A percentile compares a stretch with the other conserved stretches of the same genome.
These are phyloP conservation scores for Spodoptera litura DNA, from an alignment of 1,140 invertebrate genomes.

Conservation along the genomic window DNA sequence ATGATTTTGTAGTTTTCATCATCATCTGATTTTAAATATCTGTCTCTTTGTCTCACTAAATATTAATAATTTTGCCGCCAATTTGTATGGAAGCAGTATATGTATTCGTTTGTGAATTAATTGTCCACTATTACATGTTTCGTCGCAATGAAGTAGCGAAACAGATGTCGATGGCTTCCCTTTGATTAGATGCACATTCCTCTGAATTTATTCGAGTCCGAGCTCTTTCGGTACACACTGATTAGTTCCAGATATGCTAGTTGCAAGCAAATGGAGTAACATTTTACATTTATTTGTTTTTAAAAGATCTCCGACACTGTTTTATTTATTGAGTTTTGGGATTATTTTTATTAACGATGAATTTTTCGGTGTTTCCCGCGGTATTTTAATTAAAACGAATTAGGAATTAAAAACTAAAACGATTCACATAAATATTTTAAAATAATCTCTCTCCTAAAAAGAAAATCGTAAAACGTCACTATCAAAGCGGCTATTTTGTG, in stretches of 20 bases:
- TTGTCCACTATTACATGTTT: not conserved
- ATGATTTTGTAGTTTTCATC: no score
- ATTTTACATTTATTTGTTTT: conserved; percentile 12
- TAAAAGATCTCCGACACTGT: not conserved
- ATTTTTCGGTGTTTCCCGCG: no score
- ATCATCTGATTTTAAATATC: no score
- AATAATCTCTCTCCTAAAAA: not conserved
- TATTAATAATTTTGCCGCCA: not conserved
- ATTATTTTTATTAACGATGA: no score
- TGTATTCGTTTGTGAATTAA: conserved; percentile 6
- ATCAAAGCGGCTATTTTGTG: conserved; percentile 1
- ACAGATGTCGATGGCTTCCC: conserved; percentile 18
- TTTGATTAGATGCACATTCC: conserved; percentile 31
- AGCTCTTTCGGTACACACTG: conserved; percentile 12
- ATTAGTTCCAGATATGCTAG: conserved; percentile 31
- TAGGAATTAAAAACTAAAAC: not conserved
- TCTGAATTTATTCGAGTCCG: conserved; percentile 7
- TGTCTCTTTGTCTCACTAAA: not conserved
- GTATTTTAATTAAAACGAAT: not conserved
- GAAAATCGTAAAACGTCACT: not conserved
- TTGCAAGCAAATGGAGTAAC: not conserved
- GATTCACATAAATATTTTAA: not conserved
- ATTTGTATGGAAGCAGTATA: not conserved
- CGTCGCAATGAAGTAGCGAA: conserved; percentile 6
- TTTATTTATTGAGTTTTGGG: no score